Evolutionary conservation across 2,113 vertebrate species (phyloP).

Genomic region (Colinus virginianus): DNA sequence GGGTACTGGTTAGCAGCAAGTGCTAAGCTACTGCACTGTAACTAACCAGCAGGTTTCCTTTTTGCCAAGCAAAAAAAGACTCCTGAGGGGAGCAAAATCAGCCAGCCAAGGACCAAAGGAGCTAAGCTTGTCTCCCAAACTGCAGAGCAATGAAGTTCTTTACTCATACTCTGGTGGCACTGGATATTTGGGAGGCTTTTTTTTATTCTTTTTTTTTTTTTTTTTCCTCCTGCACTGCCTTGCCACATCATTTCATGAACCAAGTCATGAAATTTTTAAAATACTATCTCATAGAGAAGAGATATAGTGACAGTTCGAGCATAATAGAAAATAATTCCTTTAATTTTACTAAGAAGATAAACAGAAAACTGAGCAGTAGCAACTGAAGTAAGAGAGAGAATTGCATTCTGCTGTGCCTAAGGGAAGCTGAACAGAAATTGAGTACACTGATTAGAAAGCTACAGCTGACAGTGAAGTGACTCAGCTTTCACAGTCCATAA

Average conservation of each 20-base stretch:
- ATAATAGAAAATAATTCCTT: background rate
- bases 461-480: conserved; percentile 18
- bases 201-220: background rate
- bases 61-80: background rate
- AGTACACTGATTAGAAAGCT: background rate
- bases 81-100: background rate
- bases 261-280: background rate
- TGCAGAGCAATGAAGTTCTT: background rate
- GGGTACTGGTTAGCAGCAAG: background rate
- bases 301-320: background rate
- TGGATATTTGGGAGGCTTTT: background rate
- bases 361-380: background rate
- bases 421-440: conserved; percentile 10
- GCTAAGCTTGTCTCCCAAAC: background rate
- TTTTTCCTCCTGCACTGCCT: background rate
- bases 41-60: background rate
- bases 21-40: background rate
- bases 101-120: background rate
- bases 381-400: background rate
- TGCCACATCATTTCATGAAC: background rate
- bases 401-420: background rate
- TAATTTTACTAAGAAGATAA: background rate
- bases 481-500: conserved; percentile 24
- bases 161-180: background rate
- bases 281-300: background rate